Base-by-base conservation (phyloP, 1,140 invertebrate species). In the Nebria ingens region DNA sequence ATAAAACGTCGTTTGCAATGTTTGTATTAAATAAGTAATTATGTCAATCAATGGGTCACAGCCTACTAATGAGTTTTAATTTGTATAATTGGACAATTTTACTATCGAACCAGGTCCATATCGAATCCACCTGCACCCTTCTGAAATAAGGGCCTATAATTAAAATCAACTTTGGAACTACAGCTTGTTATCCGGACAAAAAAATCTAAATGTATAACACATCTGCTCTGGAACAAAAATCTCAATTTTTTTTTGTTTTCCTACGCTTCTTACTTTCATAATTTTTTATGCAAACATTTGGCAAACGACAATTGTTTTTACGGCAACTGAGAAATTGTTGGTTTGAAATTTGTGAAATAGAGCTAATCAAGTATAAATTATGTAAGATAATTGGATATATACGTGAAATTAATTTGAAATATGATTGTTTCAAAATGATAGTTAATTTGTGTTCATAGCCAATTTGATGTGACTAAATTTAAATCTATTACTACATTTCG, bases 21-120 rank as follows among this genome's bases (percentile, higher is more conserved):
- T n/a, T n/a, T n/a, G n/a, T n/a, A n/a, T n/a, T n/a, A n/a, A n/a
- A n/a, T n/a, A n/a, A n/a, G n/a, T n/a, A n/a, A n/a, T n/a, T n/a
- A n/a, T n/a, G 25, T 34, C 25, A 34, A 34, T n/a, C 25, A 34
- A 9, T 34, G n/a, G 25, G 25, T 34, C 25, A 34, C 25, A n/a
- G 9, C 6, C 40, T 12, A 11, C 40, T 45, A 45, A 45, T 45
- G 40, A 45, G 6, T 45, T 45, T n/a, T 9, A 34, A 34, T 34
- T 34, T 34, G 25, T 34, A n/a, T 45, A 45, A 45, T 45, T 45
- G 40, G 40, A 12, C 40, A 9, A 45, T 45, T 45, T 45, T 45
- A 34, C n/a, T 45, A 45, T 17, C 4, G 3, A 29, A 29, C 25
- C 4, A 29, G 13, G 25, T 29, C 25, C 17, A 45, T 9, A 9